Base-by-base conservation (phyloP, 2,113 vertebrate genomes). In the Chamaetylas fuelleborni region DNA sequence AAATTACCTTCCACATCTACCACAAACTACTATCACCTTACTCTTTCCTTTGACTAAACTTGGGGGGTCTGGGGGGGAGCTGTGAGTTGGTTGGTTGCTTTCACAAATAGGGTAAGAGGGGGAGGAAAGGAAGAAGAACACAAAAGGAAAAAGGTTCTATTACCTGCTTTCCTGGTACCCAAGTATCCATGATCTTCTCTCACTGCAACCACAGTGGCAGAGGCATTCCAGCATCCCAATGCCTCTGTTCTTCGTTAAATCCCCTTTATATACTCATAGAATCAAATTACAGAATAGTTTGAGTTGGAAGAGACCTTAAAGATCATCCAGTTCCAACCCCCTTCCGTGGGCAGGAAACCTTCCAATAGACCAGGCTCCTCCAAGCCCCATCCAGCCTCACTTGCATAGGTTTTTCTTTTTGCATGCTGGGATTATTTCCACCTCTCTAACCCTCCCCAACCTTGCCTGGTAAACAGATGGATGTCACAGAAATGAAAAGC, bases 391-490 rank as follows among this genome's bases (percentile, higher is more conserved):
- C 18, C 64, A 60, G 40, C 31, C 47, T 69, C 19, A 31, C 25
- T 78, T 38, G 14, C 22, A 6, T 28, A 19, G 0, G 1, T 60
- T 84, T 47, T 69, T 29, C 12, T 9, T 74, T 70, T 45, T 28
- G 17, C 24, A 36, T 66, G 45, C n/a, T 62, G 45, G 26, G 15
- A 58, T 43, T 48, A 6, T 43, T n/a, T 17, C 10, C 33, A 36
- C 2, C 1, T 5, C 33, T 5, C 17, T 5, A 26, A 9, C 2
- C 6, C 14, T 9, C 23, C 10, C 5, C 31, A 56, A 8, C 16
- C 64, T 54, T 38, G 19, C 60, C 85, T 85, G 53, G 56, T 61
- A 90, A 94, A 60, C 70, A 93, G 86, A 88, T 64, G 79, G 82
- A 80, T 8, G 14, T 50, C 76, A 86, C 4, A 90, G 80, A 88